Base-by-base conservation (phyloP, 2,113 vertebrate species). In the Corythaixoides concolor region DNA sequence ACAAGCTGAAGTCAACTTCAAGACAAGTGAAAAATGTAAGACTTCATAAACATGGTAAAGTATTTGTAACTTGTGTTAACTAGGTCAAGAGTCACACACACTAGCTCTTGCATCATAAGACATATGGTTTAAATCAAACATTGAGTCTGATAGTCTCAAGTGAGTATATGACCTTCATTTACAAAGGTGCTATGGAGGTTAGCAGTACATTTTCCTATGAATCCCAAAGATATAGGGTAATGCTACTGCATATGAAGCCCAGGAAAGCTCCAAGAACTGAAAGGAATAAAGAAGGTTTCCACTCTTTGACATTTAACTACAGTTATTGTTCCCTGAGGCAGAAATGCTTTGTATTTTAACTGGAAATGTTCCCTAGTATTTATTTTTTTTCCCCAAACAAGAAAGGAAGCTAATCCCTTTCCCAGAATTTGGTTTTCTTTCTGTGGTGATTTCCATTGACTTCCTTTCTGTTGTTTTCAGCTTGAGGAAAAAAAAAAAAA, bases 291-390 rank as follows among this genome's bases (percentile, higher is more conserved):
- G 60, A 37, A 72, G 67, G 76, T 68, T 95, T 91, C 87, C 77
- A 60, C 28, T 28, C 32, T 15, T 53, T 74, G 85, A 95, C 87
- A 85, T 89, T 94, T 79, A 87, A 58, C 84, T 72, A 49, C 27
- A 93, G 17, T 81, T 92, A 85, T 8, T 79, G 35, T 41, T 94
- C 84, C 91, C 66, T 1, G 5, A 82, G 15, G 67, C 70, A 89
- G 85, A 85, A 96, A 94, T 62, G 88, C 20, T 80, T 74, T 19
- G 15, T 76, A 92, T 90, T 96, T 93, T 85, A 89, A 89, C 13
- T 85, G 81, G 87, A 94, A 96, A 33, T 12, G 6, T 79, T 95
- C 77, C 39, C 73, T 56, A 55, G 35, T 12, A 13, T 24, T 66
- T 58, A 78, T 53, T 45, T 87, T 47, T 22, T 8, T n/a, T n/a